A percentile compares a stretch with the other conserved stretches of the same genome.
phyloP scores from a whole-genome alignment of 2,797 vertebrate species.

The Myripristis murdjan region DNA sequence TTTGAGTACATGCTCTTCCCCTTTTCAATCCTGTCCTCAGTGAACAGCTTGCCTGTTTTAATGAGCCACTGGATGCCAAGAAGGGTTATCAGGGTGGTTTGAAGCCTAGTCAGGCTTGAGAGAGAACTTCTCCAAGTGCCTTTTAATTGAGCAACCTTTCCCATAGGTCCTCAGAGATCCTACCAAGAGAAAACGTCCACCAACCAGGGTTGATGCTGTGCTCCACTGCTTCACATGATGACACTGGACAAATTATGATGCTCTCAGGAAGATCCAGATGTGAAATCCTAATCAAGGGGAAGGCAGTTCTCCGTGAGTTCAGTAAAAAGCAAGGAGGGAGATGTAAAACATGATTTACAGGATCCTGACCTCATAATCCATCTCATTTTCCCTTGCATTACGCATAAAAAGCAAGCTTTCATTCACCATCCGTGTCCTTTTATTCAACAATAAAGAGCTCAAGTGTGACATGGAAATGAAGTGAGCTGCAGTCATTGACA shows the following conservation, averaged over 20 bases:
- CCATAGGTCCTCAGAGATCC: conserved; percentile 26
- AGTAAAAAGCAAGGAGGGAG: conserved; percentile 72
- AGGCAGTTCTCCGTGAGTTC: conserved; percentile 56
- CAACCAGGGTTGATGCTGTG: conserved; percentile 34
- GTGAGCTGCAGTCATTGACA: conserved; percentile 61
- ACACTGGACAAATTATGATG: conserved; percentile 31
- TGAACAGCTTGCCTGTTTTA: conserved; percentile 41
- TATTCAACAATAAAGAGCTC: conserved; percentile 71
- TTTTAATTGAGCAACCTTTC: conserved; percentile 68
- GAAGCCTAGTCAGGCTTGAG: conserved; percentile 20
- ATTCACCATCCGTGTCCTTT: conserved; percentile 65
- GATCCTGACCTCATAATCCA: conserved; percentile 66
- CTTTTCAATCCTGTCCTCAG: background rate
- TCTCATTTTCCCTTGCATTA: conserved; percentile 70
- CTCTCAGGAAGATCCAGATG: conserved; percentile 59
- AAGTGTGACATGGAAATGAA: conserved; percentile 72
- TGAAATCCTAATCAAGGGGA: conserved; percentile 70
- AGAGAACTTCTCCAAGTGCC: conserved; percentile 54
- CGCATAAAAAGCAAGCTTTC: conserved; percentile 70
- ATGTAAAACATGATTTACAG: conserved; percentile 63
- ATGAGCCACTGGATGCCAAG: conserved; percentile 38
- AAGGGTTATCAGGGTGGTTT: conserved; percentile 25
- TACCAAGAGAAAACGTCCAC: conserved; percentile 28
- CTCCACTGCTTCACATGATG: conserved; percentile 60
- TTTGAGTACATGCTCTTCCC: conserved; percentile 2